Percentiles rank a stretch among this genome's conserved stretches.
These are phyloP conservation scores for Climacteris rufus DNA, from an alignment of 2,113 vertebrate genomes.

Conservation along the genomic window DNA sequence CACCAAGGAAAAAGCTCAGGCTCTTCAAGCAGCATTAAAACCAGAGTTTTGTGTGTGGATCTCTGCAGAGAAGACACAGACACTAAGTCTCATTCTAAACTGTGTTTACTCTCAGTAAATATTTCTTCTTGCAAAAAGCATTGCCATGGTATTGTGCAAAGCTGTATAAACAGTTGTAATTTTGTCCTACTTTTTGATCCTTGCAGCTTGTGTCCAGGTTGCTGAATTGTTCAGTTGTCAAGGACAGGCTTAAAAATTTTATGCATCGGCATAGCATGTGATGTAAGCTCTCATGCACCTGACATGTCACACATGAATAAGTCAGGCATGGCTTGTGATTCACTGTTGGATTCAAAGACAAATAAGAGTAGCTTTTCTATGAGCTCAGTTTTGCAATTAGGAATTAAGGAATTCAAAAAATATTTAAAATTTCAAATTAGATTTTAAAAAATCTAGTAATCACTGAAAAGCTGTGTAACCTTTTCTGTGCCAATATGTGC, in stretches of 20 bases:
- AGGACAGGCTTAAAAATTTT: conserved; percentile 64
- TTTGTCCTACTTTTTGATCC: conserved; percentile 57
- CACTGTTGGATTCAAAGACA: conserved; percentile 23
- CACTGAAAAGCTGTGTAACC: background rate
- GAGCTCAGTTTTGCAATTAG: background rate
- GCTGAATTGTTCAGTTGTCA: conserved; percentile 52
- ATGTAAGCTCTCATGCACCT: conserved; percentile 57
- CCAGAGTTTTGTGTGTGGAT: background rate
- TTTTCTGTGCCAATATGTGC: background rate
- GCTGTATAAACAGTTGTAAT: conserved; percentile 37
- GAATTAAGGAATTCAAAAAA: background rate
- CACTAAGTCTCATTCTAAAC: conserved; percentile 22
- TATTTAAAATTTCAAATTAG: background rate
- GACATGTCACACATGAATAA: conserved; percentile 42
- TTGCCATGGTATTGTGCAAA: conserved; percentile 22
- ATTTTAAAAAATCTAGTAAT: background rate
- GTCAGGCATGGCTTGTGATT: conserved; percentile 21
- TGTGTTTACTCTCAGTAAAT: conserved; percentile 47
- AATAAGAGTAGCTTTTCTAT: background rate
- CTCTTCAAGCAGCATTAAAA: background rate
- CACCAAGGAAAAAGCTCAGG: background rate
- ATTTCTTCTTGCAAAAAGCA: conserved; percentile 23
- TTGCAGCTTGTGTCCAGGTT: conserved; percentile 40
- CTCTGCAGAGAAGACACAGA: conserved; percentile 11
- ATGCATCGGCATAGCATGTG: conserved; percentile 35